phyloP scores from a whole-genome alignment of 2,888 invertebrate genomes.

The Stegana nigrithorax region DNA sequence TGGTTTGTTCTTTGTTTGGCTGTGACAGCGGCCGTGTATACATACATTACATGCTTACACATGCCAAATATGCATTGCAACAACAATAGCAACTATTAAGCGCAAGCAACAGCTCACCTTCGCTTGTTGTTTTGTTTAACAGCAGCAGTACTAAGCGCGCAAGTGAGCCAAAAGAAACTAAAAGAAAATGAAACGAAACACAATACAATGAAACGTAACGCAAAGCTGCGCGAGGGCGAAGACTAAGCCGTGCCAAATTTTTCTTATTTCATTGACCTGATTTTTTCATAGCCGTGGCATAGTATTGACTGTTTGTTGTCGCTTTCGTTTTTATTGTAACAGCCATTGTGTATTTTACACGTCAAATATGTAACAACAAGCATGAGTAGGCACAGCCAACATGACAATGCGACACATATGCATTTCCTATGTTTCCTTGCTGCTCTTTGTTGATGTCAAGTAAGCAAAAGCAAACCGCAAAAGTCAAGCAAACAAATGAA shows the following conservation, averaged over 20 bases:
- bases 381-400: no score
- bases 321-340: no score
- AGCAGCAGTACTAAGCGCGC: no score
- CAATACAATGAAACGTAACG: constrained; percentile 21
- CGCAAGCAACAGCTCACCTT: constrained; percentile 38
- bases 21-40: background rate
- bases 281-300: no score
- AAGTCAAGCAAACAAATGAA: background rate
- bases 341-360: no score
- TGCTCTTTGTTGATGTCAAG: no score
- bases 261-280: constrained; percentile 65
- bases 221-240: background rate
- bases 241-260: constrained; percentile 50
- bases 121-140: constrained; percentile 19
- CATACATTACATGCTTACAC: background rate
- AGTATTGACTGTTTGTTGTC: no score
- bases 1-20: no score
- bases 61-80: constrained; percentile 23
- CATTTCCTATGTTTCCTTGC: no score
- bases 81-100: constrained; percentile 18
- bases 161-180: constrained; percentile 39
- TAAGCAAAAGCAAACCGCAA: no score
- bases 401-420: no score
- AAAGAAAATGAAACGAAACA: constrained; percentile 36
- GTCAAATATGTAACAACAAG: no score